Evolutionary conservation across 2,888 invertebrate genomes (phyloP), one percentile per base, ranked within the genome.

Genomic region (Penaeus monodon): DNA sequence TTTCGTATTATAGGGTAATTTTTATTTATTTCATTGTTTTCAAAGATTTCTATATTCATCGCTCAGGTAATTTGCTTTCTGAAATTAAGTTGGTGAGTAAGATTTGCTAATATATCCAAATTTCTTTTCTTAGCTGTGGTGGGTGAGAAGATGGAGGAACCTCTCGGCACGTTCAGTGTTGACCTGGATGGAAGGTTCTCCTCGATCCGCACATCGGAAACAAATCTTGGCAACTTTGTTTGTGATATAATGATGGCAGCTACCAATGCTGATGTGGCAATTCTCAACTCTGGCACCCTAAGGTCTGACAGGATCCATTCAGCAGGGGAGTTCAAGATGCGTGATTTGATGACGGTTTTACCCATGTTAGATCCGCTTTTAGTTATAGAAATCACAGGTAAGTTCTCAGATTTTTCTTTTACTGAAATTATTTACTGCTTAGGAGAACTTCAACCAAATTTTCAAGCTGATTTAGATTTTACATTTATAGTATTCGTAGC

Each of bases 251-350:
- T 97, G 88, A 93, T 97, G 88, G 96, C 97, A 0, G 96, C 97
- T 17, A 96, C 97, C 0, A 96, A 96, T 0, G 96, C 97, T 0
- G 97, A 98, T 92, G 93, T 97, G 81, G 96, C 97, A 17, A 92
- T 98, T 27, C 93, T 98, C 74, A 98, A 98, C 93, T 97, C 97
- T 0, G 97, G 97, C n/a, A 96, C 96, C 27, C 94, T 97, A 90
- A 93, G 96, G 22, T 89, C 96, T 7, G 96, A 97, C 91, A 91
- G 92, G 82, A 93, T 96, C 2, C 97, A 97, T 92, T 95, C 96
- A 0, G 95, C 96, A 0, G 97, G 98, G 0, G 95, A 95, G 82
- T 98, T 98, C 92, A 96, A 95, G 1, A 95, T 97, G 91, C 94
- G 96, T 20, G 97, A 97, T 92, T 93, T 98, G 76, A 95, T 96